Percentiles rank a stretch among this genome's conserved stretches.
These are phyloP conservation scores for Regulus satrapa DNA, from an alignment of 2,113 vertebrate genomes.

Conservation along the genomic window DNA sequence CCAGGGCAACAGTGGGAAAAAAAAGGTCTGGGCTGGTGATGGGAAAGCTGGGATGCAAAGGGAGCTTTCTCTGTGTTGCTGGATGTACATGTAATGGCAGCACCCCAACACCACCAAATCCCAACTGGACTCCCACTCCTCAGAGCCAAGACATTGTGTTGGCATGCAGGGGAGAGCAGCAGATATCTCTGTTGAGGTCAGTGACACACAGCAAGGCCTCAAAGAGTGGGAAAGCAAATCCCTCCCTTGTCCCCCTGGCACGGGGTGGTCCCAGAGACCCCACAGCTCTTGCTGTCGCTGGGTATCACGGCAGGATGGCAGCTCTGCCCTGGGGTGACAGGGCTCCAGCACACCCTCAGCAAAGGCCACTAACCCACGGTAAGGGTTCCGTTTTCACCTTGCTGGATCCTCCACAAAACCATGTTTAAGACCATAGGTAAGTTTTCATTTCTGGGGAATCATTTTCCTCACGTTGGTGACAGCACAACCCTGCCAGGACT, in stretches of 20 bases:
- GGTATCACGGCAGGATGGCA: neutral
- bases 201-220: neutral
- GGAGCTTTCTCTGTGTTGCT: neutral
- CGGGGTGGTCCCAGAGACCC: neutral
- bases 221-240: neutral
- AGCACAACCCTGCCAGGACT: neutral
- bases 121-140: neutral
- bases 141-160: neutral
- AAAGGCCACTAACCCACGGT: accelerated
- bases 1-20: neutral
- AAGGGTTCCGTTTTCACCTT: neutral
- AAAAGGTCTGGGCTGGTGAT: neutral
- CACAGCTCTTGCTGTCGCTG: accelerated
- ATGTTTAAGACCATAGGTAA: accelerated
- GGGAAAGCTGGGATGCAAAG: neutral
- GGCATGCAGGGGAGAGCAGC: neutral
- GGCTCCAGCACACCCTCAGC: neutral
- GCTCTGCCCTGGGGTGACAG: neutral
- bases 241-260: neutral
- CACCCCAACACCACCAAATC: neutral
- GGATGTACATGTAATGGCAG: neutral
- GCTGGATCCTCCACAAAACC: neutral
- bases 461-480: neutral
- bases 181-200: neutral
- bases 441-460: neutral